These are phyloP conservation scores for Myotis findleyi DNA, from an alignment of 2,797 vertebrate species.

Conservation along the genomic window DNA sequence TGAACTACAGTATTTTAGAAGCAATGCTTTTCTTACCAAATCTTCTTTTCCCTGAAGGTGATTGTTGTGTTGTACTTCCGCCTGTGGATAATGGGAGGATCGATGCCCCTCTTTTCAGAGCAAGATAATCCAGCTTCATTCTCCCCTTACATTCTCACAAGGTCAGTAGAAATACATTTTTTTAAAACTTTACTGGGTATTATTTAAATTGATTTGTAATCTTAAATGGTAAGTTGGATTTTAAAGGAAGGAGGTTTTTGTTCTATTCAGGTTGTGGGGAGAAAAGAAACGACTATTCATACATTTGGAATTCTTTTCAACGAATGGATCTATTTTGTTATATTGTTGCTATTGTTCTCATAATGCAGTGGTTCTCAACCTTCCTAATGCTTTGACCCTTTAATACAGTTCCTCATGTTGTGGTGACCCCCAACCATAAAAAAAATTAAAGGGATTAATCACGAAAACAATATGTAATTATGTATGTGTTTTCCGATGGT, in stretches of 20 bases:
- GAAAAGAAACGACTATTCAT: background rate
- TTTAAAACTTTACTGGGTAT: background rate
- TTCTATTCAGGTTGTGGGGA: background rate
- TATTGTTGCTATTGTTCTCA: background rate
- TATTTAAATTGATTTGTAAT: background rate
- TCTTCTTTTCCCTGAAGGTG: slow-evolving; percentile 88
- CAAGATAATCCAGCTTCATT: slow-evolving; percentile 99
- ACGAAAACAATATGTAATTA: too few species aligned
- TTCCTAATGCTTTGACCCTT: too few species aligned
- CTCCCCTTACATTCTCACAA: slow-evolving; percentile 94
- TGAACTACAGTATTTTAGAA: background rate
- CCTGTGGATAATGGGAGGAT: slow-evolving; percentile 97
- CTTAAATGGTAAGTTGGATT: background rate
- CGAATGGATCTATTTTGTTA: background rate
- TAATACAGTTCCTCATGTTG: too few species aligned
- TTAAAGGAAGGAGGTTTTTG: background rate
- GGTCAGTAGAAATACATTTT: slow-evolving; percentile 85
- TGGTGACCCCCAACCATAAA: too few species aligned
- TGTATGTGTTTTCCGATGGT: too few species aligned
- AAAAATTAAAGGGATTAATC: too few species aligned
- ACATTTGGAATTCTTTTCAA: slow-evolving; percentile 36
- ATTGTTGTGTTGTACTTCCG: slow-evolving; percentile 92
- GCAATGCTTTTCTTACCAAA: background rate
- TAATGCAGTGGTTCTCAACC: background rate
- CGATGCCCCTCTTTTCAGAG: slow-evolving; percentile 98